Conservation (phyloP, 53 echinoderm and acorn worm genomes). For the Temnopleurus reevesii region DNA sequence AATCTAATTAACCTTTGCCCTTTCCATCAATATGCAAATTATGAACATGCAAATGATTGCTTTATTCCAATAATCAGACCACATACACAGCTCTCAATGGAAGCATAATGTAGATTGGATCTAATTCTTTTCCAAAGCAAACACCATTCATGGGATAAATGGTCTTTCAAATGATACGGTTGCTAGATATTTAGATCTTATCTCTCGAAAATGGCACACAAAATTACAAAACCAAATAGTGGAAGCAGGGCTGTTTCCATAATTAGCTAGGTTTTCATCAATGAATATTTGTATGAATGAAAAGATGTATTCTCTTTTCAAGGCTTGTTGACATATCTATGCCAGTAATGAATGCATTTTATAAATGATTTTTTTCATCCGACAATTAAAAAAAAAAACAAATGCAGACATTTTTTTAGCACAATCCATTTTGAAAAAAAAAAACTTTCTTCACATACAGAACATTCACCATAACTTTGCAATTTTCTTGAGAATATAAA, state of each 20-base stretch:
- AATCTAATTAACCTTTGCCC: not conserved
- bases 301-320: not conserved
- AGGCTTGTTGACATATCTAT: too few species aligned
- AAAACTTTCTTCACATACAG: too few species aligned
- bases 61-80: not conserved
- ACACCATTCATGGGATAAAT: not conserved
- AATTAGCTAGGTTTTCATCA: not conserved
- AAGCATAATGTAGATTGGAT: not conserved
- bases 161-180: not conserved
- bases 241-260: not conserved
- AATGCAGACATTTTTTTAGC: too few species aligned
- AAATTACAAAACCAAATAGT: not conserved
- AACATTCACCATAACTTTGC: too few species aligned
- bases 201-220: not conserved
- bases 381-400: too few species aligned
- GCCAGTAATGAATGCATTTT: too few species aligned
- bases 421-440: too few species aligned
- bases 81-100: not conserved
- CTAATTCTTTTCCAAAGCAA: not conserved
- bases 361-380: too few species aligned
- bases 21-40: too few species aligned
- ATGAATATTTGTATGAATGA: not conserved
- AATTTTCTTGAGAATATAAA: too few species aligned
- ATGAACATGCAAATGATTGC: not conserved
- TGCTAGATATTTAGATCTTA: not conserved